Evolutionary conservation across 2,113 vertebrate species (phyloP).

Genomic region (Circaetus cinerascens): DNA sequence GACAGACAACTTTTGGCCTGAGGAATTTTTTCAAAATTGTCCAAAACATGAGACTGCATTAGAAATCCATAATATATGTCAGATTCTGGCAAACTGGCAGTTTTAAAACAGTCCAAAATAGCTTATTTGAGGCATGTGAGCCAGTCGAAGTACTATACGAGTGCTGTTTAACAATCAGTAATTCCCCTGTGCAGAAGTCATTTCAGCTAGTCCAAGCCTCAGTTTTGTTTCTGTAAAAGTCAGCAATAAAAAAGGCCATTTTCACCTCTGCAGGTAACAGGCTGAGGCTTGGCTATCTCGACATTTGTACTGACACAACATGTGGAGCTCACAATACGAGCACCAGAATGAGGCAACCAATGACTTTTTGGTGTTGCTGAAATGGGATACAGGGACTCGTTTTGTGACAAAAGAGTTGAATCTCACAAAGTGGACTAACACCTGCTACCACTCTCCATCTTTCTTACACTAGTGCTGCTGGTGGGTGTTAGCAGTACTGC

Average conservation of each 20-base stretch:
- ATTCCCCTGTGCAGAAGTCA: background rate
- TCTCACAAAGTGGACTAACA: background rate
- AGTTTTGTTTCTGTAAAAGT: background rate
- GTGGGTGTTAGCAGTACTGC: background rate
- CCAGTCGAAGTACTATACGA: background rate
- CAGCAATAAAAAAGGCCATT: background rate
- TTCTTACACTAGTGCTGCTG: background rate
- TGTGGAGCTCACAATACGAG: background rate
- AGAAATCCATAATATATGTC: background rate
- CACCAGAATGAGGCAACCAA: background rate
- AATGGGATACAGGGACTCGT: background rate
- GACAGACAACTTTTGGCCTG: background rate
- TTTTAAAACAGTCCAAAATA: background rate
- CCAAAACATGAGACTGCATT: background rate
- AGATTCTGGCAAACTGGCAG: background rate
- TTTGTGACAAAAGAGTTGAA: background rate
- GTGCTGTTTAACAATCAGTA: background rate
- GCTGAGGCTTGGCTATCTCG: background rate
- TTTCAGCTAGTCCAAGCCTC: background rate
- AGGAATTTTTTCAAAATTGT: background rate
- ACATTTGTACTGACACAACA: background rate
- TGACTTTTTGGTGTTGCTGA: background rate
- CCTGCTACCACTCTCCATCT: accelerated
- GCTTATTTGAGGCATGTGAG: background rate
- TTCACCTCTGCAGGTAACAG: background rate